Evolutionary conservation across 2,113 vertebrate genomes (phyloP).

Genomic region (Tonatia bakeri): DNA sequence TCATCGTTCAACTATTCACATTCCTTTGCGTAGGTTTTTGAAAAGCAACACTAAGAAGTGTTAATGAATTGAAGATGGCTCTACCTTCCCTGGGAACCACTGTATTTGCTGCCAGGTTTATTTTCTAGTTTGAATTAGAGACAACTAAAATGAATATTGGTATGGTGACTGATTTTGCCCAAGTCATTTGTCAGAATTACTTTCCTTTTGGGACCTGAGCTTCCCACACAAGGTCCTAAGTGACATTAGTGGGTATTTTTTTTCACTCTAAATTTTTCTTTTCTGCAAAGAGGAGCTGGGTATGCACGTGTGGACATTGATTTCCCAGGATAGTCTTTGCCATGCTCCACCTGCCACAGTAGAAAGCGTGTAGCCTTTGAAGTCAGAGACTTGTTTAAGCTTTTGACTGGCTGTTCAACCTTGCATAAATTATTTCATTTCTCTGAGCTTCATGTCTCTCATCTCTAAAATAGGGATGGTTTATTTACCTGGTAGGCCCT

Average conservation of each 20-base stretch:
- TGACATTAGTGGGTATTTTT: neutral
- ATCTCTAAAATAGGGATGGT: neutral
- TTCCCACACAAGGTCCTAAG: neutral
- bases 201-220: neutral
- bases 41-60: neutral
- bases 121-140: slow-evolving; percentile 37
- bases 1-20: neutral
- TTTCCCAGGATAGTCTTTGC: neutral
- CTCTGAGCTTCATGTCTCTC: neutral
- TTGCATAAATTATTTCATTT: slow-evolving; percentile 11
- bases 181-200: neutral
- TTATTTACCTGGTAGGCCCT: neutral
- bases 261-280: neutral
- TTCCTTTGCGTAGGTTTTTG: neutral
- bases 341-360: neutral
- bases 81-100: neutral
- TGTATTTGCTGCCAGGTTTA: neutral
- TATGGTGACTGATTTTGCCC: neutral
- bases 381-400: neutral
- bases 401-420: neutral
- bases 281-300: neutral
- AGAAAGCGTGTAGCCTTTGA: neutral
- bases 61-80: neutral
- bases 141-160: neutral
- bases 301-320: neutral